Percentiles rank a stretch among this genome's conserved stretches.
Conservation (phyloP, 2,888 invertebrate genomes). For the Melieria picta region DNA sequence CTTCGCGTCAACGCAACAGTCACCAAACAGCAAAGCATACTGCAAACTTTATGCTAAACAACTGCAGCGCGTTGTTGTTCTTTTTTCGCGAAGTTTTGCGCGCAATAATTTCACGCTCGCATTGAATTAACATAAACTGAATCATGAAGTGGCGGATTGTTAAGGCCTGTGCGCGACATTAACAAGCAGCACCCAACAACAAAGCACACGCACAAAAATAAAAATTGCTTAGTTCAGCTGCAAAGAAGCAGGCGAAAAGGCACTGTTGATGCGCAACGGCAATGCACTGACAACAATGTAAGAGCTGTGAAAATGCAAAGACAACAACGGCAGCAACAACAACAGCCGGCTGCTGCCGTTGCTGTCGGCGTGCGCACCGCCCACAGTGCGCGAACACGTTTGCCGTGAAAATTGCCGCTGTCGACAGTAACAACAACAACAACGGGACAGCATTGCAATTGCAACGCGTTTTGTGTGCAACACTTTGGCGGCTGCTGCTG, state of each 20-base stretch:
- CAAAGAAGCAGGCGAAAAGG: background rate
- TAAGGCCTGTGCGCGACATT: background rate
- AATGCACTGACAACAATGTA: conserved; percentile 18
- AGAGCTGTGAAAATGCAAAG: conserved; percentile 9
- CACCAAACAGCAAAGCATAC: too few species aligned
- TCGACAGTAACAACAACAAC: background rate
- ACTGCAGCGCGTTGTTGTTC: background rate
- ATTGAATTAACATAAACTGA: background rate
- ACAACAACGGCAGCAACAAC: conserved; percentile 5
- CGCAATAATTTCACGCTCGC: background rate
- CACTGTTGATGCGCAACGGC: background rate
- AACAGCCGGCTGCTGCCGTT: background rate
- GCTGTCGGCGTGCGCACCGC: background rate
- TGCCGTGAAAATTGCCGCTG: background rate
- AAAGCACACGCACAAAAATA: background rate
- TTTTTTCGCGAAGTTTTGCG: background rate
- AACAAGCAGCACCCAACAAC: conserved; percentile 18
- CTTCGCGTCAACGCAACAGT: too few species aligned
- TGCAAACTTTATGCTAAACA: too few species aligned
- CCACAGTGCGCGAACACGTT: too few species aligned
- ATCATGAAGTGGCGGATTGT: too few species aligned
- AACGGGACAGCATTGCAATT: background rate
- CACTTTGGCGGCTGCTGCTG: too few species aligned
- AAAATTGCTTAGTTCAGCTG: background rate
- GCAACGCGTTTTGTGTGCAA: too few species aligned